A percentile compares a stretch with the other conserved stretches of the same genome.
These are phyloP conservation scores for Conopomorpha cramerella DNA, from an alignment of 1,140 invertebrate species.

Conservation along the genomic window DNA sequence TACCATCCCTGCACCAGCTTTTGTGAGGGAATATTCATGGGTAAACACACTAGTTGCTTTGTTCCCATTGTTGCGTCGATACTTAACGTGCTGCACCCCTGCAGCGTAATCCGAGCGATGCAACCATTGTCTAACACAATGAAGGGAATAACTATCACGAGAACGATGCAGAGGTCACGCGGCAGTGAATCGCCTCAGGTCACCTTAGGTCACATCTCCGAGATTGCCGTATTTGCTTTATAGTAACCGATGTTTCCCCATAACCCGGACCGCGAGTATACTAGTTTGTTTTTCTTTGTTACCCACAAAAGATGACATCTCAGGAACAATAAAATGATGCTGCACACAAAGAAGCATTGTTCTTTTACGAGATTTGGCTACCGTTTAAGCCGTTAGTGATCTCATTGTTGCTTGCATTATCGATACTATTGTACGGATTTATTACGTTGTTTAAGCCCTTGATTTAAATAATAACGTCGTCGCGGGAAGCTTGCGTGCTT, in stretches of 20 bases:
- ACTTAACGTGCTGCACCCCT: neutral
- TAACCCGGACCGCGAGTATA: neutral
- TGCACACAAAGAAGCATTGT: neutral
- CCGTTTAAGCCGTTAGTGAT: neutral
- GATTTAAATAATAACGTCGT: neutral
- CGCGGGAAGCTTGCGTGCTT: too few relatives aligned
- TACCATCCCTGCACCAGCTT: neutral
- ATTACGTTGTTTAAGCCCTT: neutral
- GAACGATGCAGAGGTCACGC: neutral
- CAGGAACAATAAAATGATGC: neutral
- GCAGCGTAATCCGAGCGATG: neutral
- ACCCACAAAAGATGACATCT: neutral
- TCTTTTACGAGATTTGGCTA: neutral
- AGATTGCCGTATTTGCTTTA: neutral
- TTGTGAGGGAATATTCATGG: neutral
- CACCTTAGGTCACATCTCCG: neutral
- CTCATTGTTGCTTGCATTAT: too few relatives aligned
- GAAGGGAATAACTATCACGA: neutral
- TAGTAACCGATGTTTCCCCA: neutral
- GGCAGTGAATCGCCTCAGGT: neutral
- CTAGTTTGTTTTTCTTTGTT: neutral
- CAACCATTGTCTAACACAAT: neutral
- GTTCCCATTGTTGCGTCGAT: neutral
- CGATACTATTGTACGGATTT: neutral
- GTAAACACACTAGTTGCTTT: slow-evolving; percentile 1